Percentiles rank a stretch among this genome's conserved stretches.
Evolutionary conservation across 2,797 vertebrate species (phyloP).

Genomic region (Pangasius krempfi): DNA sequence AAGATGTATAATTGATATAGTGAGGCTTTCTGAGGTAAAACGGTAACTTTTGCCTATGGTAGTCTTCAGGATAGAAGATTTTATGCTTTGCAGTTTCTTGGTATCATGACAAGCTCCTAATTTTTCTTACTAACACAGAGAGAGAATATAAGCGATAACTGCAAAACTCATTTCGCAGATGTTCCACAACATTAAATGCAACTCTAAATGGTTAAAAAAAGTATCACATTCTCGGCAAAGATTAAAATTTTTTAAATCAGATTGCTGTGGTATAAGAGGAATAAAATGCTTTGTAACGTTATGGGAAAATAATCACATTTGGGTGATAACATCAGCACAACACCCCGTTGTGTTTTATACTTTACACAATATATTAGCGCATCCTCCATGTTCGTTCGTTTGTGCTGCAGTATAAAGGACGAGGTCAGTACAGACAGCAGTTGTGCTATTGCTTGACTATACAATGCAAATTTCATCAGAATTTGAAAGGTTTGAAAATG

Average conservation of each 20-base stretch:
- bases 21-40: neutral
- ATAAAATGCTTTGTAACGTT: neutral
- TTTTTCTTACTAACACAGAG: neutral
- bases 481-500: neutral
- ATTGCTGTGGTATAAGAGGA: neutral
- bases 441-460: neutral
- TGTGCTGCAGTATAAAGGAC: neutral
- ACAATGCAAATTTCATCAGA: neutral
- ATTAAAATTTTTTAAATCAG: no score
- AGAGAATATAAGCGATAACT: no score
- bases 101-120: neutral
- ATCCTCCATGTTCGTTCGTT: neutral
- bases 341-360: neutral
- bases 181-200: no score
- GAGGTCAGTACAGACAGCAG: neutral
- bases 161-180: no score
- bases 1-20: neutral
- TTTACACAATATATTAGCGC: neutral
- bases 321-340: no score
- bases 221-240: no score
- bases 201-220: no score
- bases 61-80: neutral
- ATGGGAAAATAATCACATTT: neutral
- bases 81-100: neutral
- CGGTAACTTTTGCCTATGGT: neutral